These are phyloP conservation scores for Lepetodrilus schrolli DNA, from an alignment of 2,888 invertebrate genomes.

Conservation along the genomic window DNA sequence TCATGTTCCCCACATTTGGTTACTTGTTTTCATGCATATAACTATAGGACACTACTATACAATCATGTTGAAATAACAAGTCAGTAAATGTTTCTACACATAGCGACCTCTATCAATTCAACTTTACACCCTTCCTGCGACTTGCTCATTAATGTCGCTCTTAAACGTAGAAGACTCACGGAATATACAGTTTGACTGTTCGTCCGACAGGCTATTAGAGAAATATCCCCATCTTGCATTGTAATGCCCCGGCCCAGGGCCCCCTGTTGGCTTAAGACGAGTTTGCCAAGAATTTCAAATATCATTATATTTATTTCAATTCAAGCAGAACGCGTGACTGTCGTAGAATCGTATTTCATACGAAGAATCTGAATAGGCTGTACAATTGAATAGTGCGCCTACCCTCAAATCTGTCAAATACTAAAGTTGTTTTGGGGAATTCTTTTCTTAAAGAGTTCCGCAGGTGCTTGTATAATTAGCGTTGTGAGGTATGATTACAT, in stretches of 20 bases:
- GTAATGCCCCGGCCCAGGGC: background rate
- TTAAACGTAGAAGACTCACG: no score
- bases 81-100: no score
- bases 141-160: no score
- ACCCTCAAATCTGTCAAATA: background rate
- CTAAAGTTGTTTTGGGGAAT: background rate
- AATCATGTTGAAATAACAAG: no score
- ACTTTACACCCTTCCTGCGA: no score
- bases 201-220: background rate
- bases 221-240: background rate
- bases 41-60: no score
- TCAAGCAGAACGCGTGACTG: conserved; percentile 7
- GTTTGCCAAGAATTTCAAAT: conserved; percentile 12
- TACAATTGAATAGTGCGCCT: conserved; percentile 4
- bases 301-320: conserved; percentile 27
- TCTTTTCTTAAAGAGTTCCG: background rate
- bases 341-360: conserved; percentile 3
- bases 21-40: no score
- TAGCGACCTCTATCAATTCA: no score
- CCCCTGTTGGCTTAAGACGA: conserved; percentile 3
- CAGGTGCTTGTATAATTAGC: conserved; percentile 17
- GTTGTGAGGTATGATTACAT: background rate
- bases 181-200: background rate
- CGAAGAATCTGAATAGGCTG: background rate
- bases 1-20: no score